Conservation (phyloP, 1,140 invertebrate species). For the Drosophila eugracilis region DNA sequence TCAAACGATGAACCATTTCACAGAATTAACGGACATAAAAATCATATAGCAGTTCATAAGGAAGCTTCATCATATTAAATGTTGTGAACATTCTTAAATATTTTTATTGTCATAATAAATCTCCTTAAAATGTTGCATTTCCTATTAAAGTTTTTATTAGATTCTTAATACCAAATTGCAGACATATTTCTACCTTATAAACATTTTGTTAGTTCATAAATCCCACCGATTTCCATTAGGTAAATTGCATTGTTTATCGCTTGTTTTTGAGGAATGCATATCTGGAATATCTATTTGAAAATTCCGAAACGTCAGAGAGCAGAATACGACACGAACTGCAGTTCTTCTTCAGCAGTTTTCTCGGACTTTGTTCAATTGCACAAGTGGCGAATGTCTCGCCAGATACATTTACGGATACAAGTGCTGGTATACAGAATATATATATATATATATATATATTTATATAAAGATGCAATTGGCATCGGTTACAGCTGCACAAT, state of each 20-base stretch:
- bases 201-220: constrained; percentile 44
- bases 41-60: too few relatives aligned
- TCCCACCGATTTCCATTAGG: constrained; percentile 38
- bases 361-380: constrained; percentile 56
- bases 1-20: too few relatives aligned
- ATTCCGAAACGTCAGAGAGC: constrained; percentile 39
- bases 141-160: constrained; percentile 6
- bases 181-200: constrained; percentile 17
- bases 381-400: constrained; percentile 54
- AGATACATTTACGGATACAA: constrained; percentile 36
- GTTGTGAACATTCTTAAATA: background rate
- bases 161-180: constrained; percentile 15
- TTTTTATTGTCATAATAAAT: constrained; percentile 3
- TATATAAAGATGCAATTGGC: constrained; percentile 68
- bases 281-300: constrained; percentile 28
- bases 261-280: constrained; percentile 30
- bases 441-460: too few relatives aligned
- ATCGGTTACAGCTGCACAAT: constrained; percentile 79
- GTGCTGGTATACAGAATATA: constrained; percentile 9
- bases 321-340: constrained; percentile 33
- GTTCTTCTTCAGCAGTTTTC: constrained; percentile 32
- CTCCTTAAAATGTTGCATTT: constrained; percentile 10
- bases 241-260: constrained; percentile 50
- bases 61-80: background rate
- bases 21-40: too few relatives aligned